phyloP scores from a whole-genome alignment of 1,140 invertebrate species.

The Theocolax elegans region DNA sequence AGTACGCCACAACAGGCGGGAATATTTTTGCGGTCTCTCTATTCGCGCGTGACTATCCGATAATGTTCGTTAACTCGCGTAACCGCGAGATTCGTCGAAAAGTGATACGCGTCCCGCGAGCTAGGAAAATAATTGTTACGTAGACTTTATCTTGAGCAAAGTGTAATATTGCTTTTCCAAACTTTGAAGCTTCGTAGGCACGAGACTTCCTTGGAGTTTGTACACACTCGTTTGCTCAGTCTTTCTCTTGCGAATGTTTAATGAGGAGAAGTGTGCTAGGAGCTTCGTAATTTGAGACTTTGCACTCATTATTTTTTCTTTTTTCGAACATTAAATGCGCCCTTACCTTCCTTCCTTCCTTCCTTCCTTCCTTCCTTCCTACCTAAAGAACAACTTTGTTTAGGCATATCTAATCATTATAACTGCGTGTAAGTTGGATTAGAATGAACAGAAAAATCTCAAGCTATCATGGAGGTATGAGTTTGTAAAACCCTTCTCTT shows the following conservation, averaged over 20 bases:
- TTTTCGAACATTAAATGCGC: not conserved
- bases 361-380: no score
- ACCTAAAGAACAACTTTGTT: no score
- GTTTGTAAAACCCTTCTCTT: no score
- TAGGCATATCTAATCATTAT: no score
- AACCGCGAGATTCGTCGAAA: not conserved
- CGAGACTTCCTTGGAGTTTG: not conserved
- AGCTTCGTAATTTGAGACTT: constrained; percentile 1
- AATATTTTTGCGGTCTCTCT: not conserved
- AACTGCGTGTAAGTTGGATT: no score
- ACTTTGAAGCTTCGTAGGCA: not conserved
- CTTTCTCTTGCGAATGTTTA: constrained; percentile 13
- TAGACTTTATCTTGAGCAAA: not conserved
- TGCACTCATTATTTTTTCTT: no score
- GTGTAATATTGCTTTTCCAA: constrained; percentile 35
- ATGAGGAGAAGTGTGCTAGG: not conserved
- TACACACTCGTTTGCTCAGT: not conserved
- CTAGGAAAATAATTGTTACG: constrained; percentile 28
- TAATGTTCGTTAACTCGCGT: constrained; percentile 32
- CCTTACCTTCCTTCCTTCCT: no score
- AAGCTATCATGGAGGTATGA: no score
- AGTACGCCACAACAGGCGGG: constrained; percentile 17
- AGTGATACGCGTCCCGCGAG: not conserved
- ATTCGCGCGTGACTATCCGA: constrained; percentile 27
- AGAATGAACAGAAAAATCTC: no score